Conservation (phyloP, 64 coral and sea anemone genomes). For the Stichodactyla mertensii region DNA sequence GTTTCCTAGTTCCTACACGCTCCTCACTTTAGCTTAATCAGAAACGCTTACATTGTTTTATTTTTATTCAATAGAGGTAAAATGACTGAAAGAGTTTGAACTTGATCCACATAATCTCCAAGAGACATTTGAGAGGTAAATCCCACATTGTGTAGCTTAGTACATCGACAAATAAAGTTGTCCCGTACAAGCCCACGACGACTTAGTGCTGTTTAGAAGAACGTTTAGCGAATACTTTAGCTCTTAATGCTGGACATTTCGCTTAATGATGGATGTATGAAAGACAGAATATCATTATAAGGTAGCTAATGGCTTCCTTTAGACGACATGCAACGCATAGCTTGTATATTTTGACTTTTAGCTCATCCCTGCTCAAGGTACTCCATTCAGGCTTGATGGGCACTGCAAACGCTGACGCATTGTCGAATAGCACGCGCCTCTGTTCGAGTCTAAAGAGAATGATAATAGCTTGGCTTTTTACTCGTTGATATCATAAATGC, state of each 20-base stretch:
- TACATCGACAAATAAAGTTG: not conserved
- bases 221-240: conserved; percentile 1
- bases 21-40: not conserved
- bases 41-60: not conserved
- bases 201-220: not conserved
- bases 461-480: not conserved
- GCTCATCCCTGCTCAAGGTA: not conserved
- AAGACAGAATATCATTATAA: not conserved
- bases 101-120: conserved; percentile 12
- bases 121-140: conserved; percentile 9
- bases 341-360: not conserved
- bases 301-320: not conserved
- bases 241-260: conserved; percentile 1
- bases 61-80: conserved; percentile 9
- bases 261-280: not conserved
- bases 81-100: not conserved
- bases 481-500: not conserved
- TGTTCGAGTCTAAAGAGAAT: not conserved
- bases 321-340: not conserved
- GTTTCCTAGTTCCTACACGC: not conserved
- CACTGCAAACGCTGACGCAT: not conserved
- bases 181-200: not conserved
- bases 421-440: not conserved
- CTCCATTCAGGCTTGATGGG: not conserved
- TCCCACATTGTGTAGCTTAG: conserved; percentile 3